Conservation (phyloP, 2,888 invertebrate genomes). For the Darwinula stevensoni region DNA sequence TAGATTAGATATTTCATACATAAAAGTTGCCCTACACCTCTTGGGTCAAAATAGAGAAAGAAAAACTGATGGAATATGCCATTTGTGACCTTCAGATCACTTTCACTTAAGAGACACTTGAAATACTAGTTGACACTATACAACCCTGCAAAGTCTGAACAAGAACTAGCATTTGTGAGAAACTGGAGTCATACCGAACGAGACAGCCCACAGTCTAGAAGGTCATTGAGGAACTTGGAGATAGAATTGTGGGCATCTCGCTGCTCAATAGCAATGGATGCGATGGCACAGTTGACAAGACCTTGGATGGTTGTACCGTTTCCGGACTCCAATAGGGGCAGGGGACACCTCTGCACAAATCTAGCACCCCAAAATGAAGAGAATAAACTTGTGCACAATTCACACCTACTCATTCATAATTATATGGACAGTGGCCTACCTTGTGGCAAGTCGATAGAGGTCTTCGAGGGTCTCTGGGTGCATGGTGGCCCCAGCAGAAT, state of each 20-base stretch:
- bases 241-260: constrained; percentile 84
- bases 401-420: too few species aligned
- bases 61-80: too few species aligned
- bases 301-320: constrained; percentile 35
- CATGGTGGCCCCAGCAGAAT: too few species aligned
- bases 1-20: too few species aligned
- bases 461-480: constrained; percentile 97
- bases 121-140: too few species aligned
- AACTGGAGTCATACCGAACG: constrained; percentile 13
- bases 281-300: constrained; percentile 49
- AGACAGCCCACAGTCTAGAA: constrained; percentile 24
- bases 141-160: too few species aligned
- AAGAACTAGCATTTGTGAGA: constrained; percentile 3
- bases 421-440: too few species aligned
- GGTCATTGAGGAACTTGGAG: constrained; percentile 76
- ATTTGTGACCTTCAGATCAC: too few species aligned
- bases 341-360: constrained; percentile 59
- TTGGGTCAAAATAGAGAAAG: too few species aligned
- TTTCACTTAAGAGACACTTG: too few species aligned
- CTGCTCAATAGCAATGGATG: constrained; percentile 60
- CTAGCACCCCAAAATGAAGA: too few species aligned
- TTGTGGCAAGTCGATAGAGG: constrained; percentile 52
- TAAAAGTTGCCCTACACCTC: too few species aligned
- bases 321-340: constrained; percentile 50
- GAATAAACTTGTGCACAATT: background rate